Base-by-base conservation (phyloP, 1,140 invertebrate genomes). In the Stenopsyche tienmushanensis region DNA sequence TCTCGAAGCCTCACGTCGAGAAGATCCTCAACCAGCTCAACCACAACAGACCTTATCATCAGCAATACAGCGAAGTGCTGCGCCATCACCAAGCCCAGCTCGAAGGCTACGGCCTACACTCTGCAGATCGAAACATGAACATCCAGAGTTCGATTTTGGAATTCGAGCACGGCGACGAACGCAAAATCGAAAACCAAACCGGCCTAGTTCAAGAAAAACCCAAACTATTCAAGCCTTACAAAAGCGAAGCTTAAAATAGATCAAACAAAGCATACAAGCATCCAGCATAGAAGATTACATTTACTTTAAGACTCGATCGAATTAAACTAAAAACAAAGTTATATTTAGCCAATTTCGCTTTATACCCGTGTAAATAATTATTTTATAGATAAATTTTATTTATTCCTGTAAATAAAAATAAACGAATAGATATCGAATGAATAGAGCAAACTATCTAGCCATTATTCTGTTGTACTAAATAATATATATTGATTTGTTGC, bases 161-260 rank as follows among this genome's bases (percentile, higher is more conserved):
- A 72, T 8, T 73, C 75, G 25, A 71, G 72, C 66, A 76, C 13
- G 23, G 13, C 21, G 72, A 59, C 42, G 44, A 73, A 62, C 72
- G 57, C 52, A 53, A 74, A 65, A 66, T 75, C 57, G 69, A 74
- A 29, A 57, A 73, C 60, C 65, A 77, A 67, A 81, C 76, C 47
- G 75, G 77, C 29, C 69, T 78, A 1, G n/a, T 67, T 17, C 47
- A 66, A 60, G 17, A 82, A 82, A 80, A 83, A 67, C 86, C 86
- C 0, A 88, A 88, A 72, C 73, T 88, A 13, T 88, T 88, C 70
- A 85, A 88, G 72, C 87, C 87, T 0, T 88, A 88, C 73, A 88
- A 87, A 72, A 85, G 82, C 64, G 86, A 88, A 73, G 76, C 76
- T 54, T 83, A 82, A 73, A n/a, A n/a, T n/a, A n/a, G n/a, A n/a